phyloP scores from a whole-genome alignment of 2,888 invertebrate genomes.

The Tiphia femorata region DNA sequence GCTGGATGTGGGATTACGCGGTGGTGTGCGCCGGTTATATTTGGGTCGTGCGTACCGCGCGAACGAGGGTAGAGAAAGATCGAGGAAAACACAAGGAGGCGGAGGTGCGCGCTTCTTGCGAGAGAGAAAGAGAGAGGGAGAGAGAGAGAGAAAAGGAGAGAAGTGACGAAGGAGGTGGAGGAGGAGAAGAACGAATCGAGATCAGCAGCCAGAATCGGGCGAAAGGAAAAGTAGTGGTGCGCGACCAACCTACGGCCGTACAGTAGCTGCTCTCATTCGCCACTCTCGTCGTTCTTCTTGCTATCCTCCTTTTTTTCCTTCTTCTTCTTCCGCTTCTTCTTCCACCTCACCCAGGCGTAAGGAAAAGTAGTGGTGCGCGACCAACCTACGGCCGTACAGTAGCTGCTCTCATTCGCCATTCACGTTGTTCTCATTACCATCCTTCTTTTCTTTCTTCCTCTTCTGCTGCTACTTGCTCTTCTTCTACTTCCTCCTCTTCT shows the following conservation, averaged over 20 bases:
- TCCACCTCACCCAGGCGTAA: conserved; percentile 28
- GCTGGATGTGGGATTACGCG: conserved; percentile 44
- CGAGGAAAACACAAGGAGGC: conserved; percentile 9
- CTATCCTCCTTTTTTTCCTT: background rate
- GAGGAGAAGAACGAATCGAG: conserved; percentile 41
- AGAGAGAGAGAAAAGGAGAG: conserved; percentile 21
- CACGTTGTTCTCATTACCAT: background rate
- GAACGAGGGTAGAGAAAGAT: conserved; percentile 17
- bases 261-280: conserved; percentile 41
- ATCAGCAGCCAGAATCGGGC: conserved; percentile 46
- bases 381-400: conserved; percentile 49
- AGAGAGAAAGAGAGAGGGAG: conserved; percentile 20
- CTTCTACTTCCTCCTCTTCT: conserved; percentile 22
- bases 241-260: conserved; percentile 52
- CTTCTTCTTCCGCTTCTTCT: conserved; percentile 20
- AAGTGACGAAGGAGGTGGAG: conserved; percentile 17
- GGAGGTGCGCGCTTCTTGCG: conserved; percentile 17
- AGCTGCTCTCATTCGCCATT: conserved; percentile 38
- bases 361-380: conserved; percentile 60
- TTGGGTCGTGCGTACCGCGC: conserved; percentile 48
- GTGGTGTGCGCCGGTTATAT: conserved; percentile 59
- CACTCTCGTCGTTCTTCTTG: conserved; percentile 16
- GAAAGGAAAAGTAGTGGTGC: conserved; percentile 57
- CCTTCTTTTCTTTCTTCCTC: background rate
- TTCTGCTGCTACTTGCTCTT: conserved; percentile 24